A percentile compares a stretch with the other conserved stretches of the same genome.
These are phyloP conservation scores for Tipula lateralis DNA, from an alignment of 2,888 invertebrate species.

Conservation along the genomic window DNA sequence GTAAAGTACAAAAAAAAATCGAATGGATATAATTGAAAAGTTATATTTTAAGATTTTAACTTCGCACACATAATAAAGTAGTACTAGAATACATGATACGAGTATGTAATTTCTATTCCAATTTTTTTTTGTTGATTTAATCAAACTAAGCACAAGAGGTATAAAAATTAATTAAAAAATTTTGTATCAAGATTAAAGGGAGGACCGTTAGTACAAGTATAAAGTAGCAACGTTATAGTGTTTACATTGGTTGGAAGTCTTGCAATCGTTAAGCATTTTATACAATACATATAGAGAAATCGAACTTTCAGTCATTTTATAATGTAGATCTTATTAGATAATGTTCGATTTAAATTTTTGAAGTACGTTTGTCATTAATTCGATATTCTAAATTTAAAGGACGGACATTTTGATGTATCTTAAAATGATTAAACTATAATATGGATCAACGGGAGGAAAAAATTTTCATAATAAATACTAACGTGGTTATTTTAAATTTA, in stretches of 20 bases:
- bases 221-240: background rate
- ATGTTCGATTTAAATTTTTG: too few species aligned
- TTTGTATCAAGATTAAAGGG: background rate
- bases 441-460: too few species aligned
- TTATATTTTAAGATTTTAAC: background rate
- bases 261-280: background rate
- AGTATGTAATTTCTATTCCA: background rate
- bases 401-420: too few species aligned
- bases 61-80: background rate
- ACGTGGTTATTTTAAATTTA: too few species aligned
- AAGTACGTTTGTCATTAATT: too few species aligned
- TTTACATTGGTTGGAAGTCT: background rate
- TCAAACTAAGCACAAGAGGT: background rate
- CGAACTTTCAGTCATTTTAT: too few species aligned
- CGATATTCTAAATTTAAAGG: too few species aligned
- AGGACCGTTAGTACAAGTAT: background rate
- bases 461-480: too few species aligned
- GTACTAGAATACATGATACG: too few species aligned
- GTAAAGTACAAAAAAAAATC: background rate
- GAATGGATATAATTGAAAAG: background rate
- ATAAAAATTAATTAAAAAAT: background rate
- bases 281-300: background rate
- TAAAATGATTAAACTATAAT: too few species aligned
- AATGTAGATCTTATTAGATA: too few species aligned
- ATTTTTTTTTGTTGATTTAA: conserved; percentile 13